Base-by-base conservation (phyloP, 2,888 invertebrate genomes). In the Blomia tropicalis region DNA sequence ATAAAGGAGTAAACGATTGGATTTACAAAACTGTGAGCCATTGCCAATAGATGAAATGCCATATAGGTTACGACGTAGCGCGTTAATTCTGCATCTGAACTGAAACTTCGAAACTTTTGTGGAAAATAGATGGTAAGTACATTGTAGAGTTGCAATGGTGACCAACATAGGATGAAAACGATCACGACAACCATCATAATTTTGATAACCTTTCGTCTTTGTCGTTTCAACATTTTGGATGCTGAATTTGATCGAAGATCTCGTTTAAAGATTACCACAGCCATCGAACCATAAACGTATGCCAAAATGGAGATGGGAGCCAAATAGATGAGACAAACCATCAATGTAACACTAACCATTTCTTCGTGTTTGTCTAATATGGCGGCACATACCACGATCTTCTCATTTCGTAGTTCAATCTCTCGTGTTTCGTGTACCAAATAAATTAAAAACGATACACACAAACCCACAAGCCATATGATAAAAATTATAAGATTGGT, bases 1-100 rank as follows among this genome's bases (percentile, higher is more conserved):
- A 59, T 51, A 51, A 59, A 59, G 17, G 59, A 54, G 44, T 59
- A 59, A 22, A 59, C 14, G 59, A 59, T 23, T 30, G 59, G 59
- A 27, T 59, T 59, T 25, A 59, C 27, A 19, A n/a, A 54, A n/a
- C 29, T 29, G 25, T 59, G 59, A 11, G 44, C 43, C 59, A 59
- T 59, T 27, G 59, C 43, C 11, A 59, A 2, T 43, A 41, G 43
- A 43, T 59, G 51, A 11, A 59, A 11, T 2, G 54, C 27, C 7
- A 59, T 19, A 29, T 44, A 59, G 22, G 30, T 11, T 2, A 25
- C 19, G 7, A 59, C 59, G 19, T 59, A 59, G 3, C 43, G 17
- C 5, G 27, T 22, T 5, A 44, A 31, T 29, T 59, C 30, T 3
- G 27, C 29, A 27, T 59, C 44, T 1, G 44, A 43, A 4, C 22